These are phyloP conservation scores for Tetragnatha versicolor DNA, from an alignment of 1,140 invertebrate species.

Conservation along the genomic window DNA sequence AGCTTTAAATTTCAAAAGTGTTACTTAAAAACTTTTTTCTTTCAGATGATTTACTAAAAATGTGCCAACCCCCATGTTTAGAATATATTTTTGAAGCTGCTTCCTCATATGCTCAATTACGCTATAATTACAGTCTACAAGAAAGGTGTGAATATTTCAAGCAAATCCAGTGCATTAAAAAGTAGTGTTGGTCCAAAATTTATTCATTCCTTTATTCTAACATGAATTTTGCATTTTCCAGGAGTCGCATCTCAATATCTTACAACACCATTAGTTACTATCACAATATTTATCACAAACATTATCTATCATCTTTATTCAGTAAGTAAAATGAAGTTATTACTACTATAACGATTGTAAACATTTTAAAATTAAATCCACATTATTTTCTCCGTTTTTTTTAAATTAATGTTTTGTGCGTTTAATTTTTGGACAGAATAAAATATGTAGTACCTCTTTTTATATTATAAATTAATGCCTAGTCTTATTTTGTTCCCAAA, in stretches of 20 bases:
- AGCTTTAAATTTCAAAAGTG: too few relatives aligned
- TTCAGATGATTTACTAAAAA: constrained; percentile 35
- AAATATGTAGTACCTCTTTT: too few relatives aligned
- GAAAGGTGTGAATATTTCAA: constrained; percentile 19
- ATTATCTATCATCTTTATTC: constrained; percentile 35
- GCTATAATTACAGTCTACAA: constrained; percentile 32
- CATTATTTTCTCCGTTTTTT: too few relatives aligned
- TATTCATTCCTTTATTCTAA: background rate
- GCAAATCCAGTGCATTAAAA: background rate
- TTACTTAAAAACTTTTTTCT: too few relatives aligned
- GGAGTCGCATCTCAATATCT: constrained; percentile 42
- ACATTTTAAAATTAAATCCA: too few relatives aligned
- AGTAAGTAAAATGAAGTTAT: constrained; percentile 30
- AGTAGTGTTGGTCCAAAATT: background rate
- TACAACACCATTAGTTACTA: constrained; percentile 47
- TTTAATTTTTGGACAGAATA: too few relatives aligned
- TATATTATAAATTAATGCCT: too few relatives aligned
- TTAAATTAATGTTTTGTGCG: too few relatives aligned
- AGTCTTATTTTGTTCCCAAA: too few relatives aligned
- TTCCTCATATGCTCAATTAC: constrained; percentile 30
- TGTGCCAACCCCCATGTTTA: constrained; percentile 35
- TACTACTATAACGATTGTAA: too few relatives aligned
- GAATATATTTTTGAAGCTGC: constrained; percentile 44
- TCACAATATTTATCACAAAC: constrained; percentile 42
- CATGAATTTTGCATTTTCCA: background rate